These are phyloP conservation scores for Dicrurus megarhynchus DNA, from an alignment of 2,113 vertebrate genomes.

Conservation along the genomic window DNA sequence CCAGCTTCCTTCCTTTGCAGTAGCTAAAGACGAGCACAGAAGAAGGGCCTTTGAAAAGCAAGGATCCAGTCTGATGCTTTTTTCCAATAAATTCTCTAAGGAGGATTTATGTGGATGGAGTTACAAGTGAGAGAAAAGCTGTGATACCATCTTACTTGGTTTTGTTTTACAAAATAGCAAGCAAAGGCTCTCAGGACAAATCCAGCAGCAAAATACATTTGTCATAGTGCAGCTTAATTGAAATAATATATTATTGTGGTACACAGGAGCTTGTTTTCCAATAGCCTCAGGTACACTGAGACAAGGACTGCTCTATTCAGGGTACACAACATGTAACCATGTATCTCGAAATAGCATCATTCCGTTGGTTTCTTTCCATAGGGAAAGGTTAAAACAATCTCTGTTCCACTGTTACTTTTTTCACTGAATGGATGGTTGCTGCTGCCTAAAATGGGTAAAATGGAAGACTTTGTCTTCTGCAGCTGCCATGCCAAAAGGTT, in stretches of 20 bases:
- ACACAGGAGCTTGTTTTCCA: background rate
- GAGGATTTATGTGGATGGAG: background rate
- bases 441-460: slow-evolving; percentile 8
- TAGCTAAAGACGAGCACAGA: background rate
- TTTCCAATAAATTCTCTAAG: background rate
- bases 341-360: background rate
- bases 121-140: background rate
- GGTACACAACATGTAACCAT: background rate
- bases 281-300: background rate
- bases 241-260: background rate
- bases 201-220: background rate
- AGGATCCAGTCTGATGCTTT: background rate
- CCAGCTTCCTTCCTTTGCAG: background rate
- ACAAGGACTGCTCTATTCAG: background rate
- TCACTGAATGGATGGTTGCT: background rate
- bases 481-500: slow-evolving; percentile 19
- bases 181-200: background rate
- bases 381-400: background rate
- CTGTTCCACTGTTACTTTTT: background rate
- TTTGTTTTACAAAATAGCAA: background rate
- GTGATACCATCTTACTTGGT: background rate
- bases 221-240: background rate
- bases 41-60: background rate
- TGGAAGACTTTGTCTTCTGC: slow-evolving; percentile 10
- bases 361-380: background rate